Conservation (phyloP, 2,113 vertebrate genomes). For the Protomyctophum bolini region DNA sequence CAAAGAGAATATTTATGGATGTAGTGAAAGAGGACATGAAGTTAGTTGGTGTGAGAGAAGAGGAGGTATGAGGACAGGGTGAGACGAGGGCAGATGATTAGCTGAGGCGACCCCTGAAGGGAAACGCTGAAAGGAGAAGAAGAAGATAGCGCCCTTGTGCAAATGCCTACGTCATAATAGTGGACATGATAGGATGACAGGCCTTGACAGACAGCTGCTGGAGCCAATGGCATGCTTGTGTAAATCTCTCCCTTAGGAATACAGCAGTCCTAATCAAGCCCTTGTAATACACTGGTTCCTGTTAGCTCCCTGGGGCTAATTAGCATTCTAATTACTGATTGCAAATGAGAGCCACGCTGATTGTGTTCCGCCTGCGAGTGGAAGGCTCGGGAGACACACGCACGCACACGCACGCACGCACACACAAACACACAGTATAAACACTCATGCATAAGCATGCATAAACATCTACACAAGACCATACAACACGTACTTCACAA, state of each 20-base stretch:
- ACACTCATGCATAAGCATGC: neutral
- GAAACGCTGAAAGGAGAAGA: too few species aligned
- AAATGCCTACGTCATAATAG: neutral
- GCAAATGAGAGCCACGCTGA: constrained; percentile 89
- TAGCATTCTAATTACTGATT: constrained; percentile 99
- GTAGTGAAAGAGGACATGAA: too few species aligned
- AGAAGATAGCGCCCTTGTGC: too few species aligned
- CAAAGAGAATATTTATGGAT: too few species aligned
- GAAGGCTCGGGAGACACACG: constrained; percentile 54
- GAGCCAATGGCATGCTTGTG: constrained; percentile 62
- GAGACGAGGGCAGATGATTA: too few species aligned
- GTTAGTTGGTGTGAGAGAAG: too few species aligned
- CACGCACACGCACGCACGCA: constrained; percentile 4
- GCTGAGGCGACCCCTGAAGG: too few species aligned
- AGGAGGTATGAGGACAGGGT: too few species aligned
- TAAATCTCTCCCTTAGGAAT: constrained; percentile 73
- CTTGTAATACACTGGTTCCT: constrained; percentile 99
- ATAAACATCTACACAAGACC: neutral
- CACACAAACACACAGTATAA: neutral
- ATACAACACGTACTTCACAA: neutral
- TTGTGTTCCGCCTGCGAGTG: constrained; percentile 73
- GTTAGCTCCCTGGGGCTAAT: constrained; percentile 97
- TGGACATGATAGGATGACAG: constrained; percentile 42
- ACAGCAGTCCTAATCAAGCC: constrained; percentile 90
- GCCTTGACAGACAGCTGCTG: constrained; percentile 63